A percentile compares a stretch with the other conserved stretches of the same genome.
Conservation (phyloP, 1,140 invertebrate species). For the Periplaneta americana region DNA sequence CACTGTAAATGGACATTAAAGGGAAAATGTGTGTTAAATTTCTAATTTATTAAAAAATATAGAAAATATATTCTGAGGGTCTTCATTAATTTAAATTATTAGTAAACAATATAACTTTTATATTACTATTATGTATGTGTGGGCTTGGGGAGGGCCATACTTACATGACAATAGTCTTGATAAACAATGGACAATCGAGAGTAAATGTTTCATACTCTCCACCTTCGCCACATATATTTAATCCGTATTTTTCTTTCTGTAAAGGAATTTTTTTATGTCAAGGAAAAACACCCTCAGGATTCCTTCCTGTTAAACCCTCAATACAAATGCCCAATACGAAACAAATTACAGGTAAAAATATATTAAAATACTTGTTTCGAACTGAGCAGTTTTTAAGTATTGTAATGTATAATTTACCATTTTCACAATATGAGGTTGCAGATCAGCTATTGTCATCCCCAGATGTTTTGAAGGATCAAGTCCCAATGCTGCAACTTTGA, state of each 20-base stretch:
- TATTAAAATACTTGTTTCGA: slow-evolving; percentile 8
- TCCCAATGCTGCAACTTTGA: slow-evolving; percentile 93
- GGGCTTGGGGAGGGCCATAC: slow-evolving; percentile 37
- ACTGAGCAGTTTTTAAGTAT: not conserved
- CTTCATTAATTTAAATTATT: not conserved
- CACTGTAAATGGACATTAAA: slow-evolving; percentile 47
- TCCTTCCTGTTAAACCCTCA: slow-evolving; percentile 1
- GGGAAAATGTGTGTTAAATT: not conserved
- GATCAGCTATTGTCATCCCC: slow-evolving; percentile 76
- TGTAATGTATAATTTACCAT: slow-evolving; percentile 51
- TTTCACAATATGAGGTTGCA: slow-evolving; percentile 77
- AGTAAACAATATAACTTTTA: not conserved
- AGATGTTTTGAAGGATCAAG: slow-evolving; percentile 82
- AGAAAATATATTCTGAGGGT: not conserved
- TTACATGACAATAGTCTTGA: slow-evolving; percentile 85
- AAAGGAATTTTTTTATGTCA: slow-evolving; percentile 31
- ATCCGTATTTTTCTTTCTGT: slow-evolving; percentile 85
- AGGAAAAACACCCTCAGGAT: slow-evolving; percentile 17
- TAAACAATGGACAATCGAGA: slow-evolving; percentile 93
- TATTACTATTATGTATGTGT: not conserved
- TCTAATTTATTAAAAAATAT: not conserved
- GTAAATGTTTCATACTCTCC: slow-evolving; percentile 99
- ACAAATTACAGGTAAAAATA: slow-evolving; percentile 16
- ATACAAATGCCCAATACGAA: slow-evolving; percentile 1
- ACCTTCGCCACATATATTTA: slow-evolving; percentile 98